Percentiles rank a stretch among this genome's conserved stretches.
Conservation (phyloP, 2,113 vertebrate genomes). For the Esox niger region DNA sequence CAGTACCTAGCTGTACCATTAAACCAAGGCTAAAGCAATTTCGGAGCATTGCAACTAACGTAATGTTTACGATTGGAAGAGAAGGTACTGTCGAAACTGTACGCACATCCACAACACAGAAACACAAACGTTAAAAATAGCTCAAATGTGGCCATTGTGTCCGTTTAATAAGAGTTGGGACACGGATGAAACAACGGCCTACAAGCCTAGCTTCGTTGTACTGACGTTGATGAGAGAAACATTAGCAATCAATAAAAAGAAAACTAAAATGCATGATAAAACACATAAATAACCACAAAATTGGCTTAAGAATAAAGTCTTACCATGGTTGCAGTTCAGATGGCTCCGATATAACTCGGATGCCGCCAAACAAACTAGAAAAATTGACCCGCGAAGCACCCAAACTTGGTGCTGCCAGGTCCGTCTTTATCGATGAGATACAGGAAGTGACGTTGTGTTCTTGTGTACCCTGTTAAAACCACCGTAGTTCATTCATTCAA, state of each 20-base stretch:
- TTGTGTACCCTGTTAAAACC: neutral
- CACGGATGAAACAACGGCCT: neutral
- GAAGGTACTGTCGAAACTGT: too few relatives aligned
- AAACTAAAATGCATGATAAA: neutral
- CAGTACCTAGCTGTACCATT: too few relatives aligned
- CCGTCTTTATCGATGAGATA: conserved; percentile 48
- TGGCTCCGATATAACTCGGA: conserved; percentile 70
- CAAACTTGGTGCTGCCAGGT: conserved; percentile 40
- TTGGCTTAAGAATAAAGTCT: conserved; percentile 28
- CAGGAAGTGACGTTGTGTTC: conserved; percentile 58
- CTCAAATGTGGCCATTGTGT: neutral
- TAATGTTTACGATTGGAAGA: too few relatives aligned
- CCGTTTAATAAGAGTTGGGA: neutral
- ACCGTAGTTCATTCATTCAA: neutral
- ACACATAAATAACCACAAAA: neutral
- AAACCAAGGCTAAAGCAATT: too few relatives aligned
- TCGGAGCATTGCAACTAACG: too few relatives aligned
- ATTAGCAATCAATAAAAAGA: neutral
- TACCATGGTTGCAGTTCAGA: conserved; percentile 75
- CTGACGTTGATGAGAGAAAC: neutral
- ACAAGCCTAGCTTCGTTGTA: neutral
- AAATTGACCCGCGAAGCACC: conserved; percentile 60
- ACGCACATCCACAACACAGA: too few relatives aligned
- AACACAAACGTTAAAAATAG: neutral
- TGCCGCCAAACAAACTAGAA: conserved; percentile 60